Base-by-base conservation (phyloP, 2,888 invertebrate species). In the Gandaritis pyraliata region DNA sequence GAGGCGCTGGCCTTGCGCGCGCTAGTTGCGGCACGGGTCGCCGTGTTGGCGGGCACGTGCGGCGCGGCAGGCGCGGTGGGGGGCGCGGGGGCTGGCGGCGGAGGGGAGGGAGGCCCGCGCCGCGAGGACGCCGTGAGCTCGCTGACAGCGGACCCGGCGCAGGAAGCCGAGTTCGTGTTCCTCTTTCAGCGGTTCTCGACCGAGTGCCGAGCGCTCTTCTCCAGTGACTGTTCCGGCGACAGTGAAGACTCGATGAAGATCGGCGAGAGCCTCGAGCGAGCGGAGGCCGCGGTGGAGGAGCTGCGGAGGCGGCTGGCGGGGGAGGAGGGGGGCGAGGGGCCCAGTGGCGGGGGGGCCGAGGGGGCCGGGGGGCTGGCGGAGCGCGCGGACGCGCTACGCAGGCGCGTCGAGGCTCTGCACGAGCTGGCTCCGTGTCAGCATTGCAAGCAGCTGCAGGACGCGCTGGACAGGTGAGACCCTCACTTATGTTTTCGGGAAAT, bases 1-100 rank as follows among this genome's bases (percentile, higher is more conserved):
- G 82, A 74, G 73, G 81, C 78, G 63, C 75, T 80, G 65, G 80
- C 79, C 66, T 75, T 75, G 79, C 81, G 81, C 55, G 87, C 78
- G 68, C 87, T 96, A 61, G 94, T 96, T 57, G 96, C 96, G 86
- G 96, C 96, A 57, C 93, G 96, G 74, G 94, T 96, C 72, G 93
- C 94, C 51, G 94, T 96, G 52, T 89, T 96, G 50, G 94, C 94
- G 71, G 94, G 94, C 61, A 93, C 94, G 54, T 90, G 92, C 73
- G 83, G 86, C 66, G 90, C 91, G 52, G 79, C 70, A 73, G 66
- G 76, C 66, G 51, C n/a, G n/a, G n/a, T n/a, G n/a, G n/a, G n/a
- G n/a, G n/a, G n/a, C n/a, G n/a, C 76, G 70, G 56, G 59, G 64
- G 36, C 68, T 65, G 10, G 63, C 62, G 33, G 69, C 66, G 58